Conservation (phyloP, 2,113 vertebrate genomes). For the Petrocephalus zakoni region DNA sequence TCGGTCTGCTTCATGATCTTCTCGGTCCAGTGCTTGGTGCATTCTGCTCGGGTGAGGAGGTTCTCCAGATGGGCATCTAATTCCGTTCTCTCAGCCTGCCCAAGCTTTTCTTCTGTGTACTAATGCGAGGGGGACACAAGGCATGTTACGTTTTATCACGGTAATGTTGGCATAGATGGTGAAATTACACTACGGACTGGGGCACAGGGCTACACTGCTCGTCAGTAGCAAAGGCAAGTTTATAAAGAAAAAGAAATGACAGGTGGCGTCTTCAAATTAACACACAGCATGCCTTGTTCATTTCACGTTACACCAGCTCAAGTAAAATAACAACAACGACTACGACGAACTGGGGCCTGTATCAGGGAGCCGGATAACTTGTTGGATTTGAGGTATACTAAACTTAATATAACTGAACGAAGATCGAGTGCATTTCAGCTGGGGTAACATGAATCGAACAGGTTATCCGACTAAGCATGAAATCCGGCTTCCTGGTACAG, state of each 20-base stretch:
- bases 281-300: neutral
- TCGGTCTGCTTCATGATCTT: slow-evolving; percentile 96
- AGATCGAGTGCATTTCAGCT: neutral
- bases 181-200: neutral
- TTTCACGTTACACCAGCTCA: neutral
- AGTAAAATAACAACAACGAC: neutral
- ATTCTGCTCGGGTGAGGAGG: slow-evolving; percentile 87
- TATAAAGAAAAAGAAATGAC: neutral
- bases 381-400: neutral
- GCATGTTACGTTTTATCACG: neutral
- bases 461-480: neutral
- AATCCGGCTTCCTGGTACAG: neutral
- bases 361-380: neutral
- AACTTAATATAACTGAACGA: neutral
- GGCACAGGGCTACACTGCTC: neutral
- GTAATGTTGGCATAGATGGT: neutral
- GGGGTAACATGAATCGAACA: neutral
- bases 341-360: neutral
- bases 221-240: neutral
- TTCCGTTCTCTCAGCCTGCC: slow-evolving; percentile 96
- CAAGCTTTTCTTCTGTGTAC: slow-evolving; percentile 98
- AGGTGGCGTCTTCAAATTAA: neutral
- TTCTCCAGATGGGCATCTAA: slow-evolving; percentile 96
- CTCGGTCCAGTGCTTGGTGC: slow-evolving; percentile 93
- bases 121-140: slow-evolving; percentile 37